Evolutionary conservation across 1,140 invertebrate species (phyloP).

Genomic region (Brachystomella parvula): DNA sequence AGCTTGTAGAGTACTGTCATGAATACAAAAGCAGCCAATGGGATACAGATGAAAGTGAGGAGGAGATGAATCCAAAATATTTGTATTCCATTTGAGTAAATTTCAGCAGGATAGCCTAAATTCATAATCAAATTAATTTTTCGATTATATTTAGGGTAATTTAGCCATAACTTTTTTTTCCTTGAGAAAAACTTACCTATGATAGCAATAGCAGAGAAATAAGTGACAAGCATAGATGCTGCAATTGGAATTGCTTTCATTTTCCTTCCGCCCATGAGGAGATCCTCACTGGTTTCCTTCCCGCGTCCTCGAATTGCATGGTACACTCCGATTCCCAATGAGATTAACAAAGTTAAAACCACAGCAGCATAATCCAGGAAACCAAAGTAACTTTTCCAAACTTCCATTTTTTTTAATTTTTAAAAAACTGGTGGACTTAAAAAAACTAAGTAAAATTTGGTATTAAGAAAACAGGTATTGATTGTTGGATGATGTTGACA

Average conservation of each 20-base stretch:
- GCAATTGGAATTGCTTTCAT: constrained; percentile 27
- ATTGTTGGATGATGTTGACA: too few relatives aligned
- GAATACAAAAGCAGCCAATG: constrained; percentile 32
- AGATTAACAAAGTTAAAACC: constrained; percentile 18
- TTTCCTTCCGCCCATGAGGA: constrained; percentile 18
- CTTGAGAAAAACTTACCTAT: neutral
- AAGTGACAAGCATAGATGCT: constrained; percentile 28
- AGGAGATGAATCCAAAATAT: constrained; percentile 24
- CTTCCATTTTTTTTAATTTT: too few relatives aligned
- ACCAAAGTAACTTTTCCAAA: constrained; percentile 29
- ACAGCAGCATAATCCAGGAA: constrained; percentile 21
- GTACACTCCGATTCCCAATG: constrained; percentile 24
- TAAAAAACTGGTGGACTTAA: too few relatives aligned
- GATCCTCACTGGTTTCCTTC: constrained; percentile 23
- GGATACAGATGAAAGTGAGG: constrained; percentile 23
- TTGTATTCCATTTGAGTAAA: constrained; percentile 33
- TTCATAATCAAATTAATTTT: neutral
- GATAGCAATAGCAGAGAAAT: constrained; percentile 31
- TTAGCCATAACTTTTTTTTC: neutral
- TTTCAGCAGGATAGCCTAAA: constrained; percentile 36
- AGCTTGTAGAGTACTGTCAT: constrained; percentile 36
- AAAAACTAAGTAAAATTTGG: too few relatives aligned
- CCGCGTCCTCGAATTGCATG: neutral
- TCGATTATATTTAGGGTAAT: neutral
- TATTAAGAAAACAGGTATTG: too few relatives aligned